A percentile compares a stretch with the other conserved stretches of the same genome.
Conservation (phyloP, 2,797 vertebrate genomes). For the Sebastes nivosus region DNA sequence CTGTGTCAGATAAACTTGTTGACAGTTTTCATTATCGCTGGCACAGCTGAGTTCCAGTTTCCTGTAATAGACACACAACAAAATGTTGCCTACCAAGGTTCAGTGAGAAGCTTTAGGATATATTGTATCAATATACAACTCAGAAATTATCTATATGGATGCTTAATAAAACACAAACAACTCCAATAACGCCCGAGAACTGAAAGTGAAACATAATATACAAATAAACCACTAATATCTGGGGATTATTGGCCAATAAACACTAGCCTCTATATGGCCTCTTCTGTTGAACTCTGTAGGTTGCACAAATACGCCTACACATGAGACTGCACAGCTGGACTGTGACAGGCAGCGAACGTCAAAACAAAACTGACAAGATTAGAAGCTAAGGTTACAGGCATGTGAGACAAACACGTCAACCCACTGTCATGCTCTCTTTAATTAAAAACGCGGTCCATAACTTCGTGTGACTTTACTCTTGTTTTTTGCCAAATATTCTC, state of each 20-base stretch:
- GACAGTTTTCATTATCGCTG: slow-evolving; percentile 50
- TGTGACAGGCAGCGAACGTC: slow-evolving; percentile 12
- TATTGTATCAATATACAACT: neutral
- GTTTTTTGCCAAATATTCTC: slow-evolving; percentile 17
- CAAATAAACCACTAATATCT: neutral
- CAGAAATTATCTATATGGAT: neutral
- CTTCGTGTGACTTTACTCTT: neutral
- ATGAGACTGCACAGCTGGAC: slow-evolving; percentile 12
- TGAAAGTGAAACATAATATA: neutral
- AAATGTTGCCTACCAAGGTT: slow-evolving; percentile 9
- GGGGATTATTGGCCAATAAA: neutral
- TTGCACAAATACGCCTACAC: neutral
- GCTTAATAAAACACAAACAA: neutral
- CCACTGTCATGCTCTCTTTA: slow-evolving; percentile 10
- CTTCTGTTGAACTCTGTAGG: neutral
- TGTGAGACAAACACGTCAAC: slow-evolving; percentile 38
- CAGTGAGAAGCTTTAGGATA: neutral
- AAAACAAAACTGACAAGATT: slow-evolving; percentile 45
- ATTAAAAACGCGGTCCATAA: slow-evolving; percentile 8
- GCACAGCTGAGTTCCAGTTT: slow-evolving; percentile 38
- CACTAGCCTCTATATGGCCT: neutral
- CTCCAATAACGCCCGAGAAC: neutral
- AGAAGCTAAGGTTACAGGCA: slow-evolving; percentile 25
- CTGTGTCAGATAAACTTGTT: slow-evolving; percentile 33
- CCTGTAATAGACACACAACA: slow-evolving; percentile 8